Percentiles rank a stretch among this genome's conserved stretches.
Evolutionary conservation across 2,888 invertebrate species (phyloP).

Genomic region (Acrobasis suavella): DNA sequence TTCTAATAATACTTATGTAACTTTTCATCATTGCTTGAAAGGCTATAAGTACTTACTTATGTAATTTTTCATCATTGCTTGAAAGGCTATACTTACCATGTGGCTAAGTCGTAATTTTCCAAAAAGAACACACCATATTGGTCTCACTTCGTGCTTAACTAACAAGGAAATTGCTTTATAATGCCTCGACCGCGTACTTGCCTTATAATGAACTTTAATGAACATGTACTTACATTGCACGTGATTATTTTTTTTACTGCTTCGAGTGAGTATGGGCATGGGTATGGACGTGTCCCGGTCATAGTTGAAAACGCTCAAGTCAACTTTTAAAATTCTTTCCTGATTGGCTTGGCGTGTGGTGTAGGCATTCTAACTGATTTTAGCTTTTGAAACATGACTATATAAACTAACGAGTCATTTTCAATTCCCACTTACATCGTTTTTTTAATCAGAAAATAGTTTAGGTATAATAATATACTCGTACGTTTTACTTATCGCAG

Average conservation of each 20-base stretch:
- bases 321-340: conserved; percentile 16
- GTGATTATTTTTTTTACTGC: conserved; percentile 49
- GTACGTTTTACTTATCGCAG: no score
- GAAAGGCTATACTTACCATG: no score
- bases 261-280: conserved; percentile 32
- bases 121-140: background rate
- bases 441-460: no score
- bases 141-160: conserved; percentile 25
- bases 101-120: conserved; percentile 44
- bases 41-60: no score
- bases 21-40: no score
- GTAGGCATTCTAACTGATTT: no score
- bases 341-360: background rate
- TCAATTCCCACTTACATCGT: no score
- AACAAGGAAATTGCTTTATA: conserved; percentile 51
- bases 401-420: no score
- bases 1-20: no score
- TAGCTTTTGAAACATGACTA: no score
- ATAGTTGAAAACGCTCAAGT: conserved; percentile 30
- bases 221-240: conserved; percentile 41
- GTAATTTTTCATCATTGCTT: no score
- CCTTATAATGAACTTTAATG: conserved; percentile 40
- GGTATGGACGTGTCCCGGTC: conserved; percentile 30
- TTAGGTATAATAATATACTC: no score
- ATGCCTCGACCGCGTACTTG: conserved; percentile 41